Evolutionary conservation across 2,797 vertebrate genomes (phyloP), one percentile per base, ranked within the genome.

Genomic region (Nasua narica): DNA sequence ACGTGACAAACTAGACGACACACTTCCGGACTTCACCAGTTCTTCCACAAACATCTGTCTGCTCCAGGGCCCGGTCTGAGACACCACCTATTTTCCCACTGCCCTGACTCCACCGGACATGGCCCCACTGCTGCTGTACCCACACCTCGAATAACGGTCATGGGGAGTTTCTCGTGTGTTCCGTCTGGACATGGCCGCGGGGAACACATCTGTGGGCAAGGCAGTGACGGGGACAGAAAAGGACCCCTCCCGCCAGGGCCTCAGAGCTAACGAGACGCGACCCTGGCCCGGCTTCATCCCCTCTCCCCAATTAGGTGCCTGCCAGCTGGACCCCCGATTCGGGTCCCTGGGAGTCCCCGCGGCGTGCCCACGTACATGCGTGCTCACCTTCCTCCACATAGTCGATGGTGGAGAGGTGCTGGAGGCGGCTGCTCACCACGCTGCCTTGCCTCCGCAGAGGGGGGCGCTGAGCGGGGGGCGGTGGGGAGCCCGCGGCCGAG

Each of bases 351-450:
- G n/a, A 23, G 18, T 2, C 7, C 25, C 27, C 0, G 0, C 1
- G 67, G 82, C 12, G 2, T 0, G 9, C 1, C 0, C 12, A 32
- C 13, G 23, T 5, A 15, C 7, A 0, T 15, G 67, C 40, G 1
- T 2, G 15, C 99, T 99, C 98, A 99, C 99, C 98, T 0, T 99
- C 98, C 56, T 99, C 99, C 96, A 99, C 99, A 14, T 99, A 99
- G 98, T 99, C 99, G 60, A 99, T 99, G 70, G 99, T 99, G 95
- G 98, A 98, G 0, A 99, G 99, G 0, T 99, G 98, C 97, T 99
- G 99, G 48, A 99, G 98, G 58, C 99, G 98, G 92, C 99, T 99
- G 98, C 99, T 99, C 65, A 99, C 98, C 23, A 99, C 99, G 0
- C 99, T 99, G 98, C 97, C 98, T 91, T 99, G 99, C 83, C 99